Evolutionary conservation across 1,140 invertebrate genomes (phyloP).

Genomic region (Diabrotica undecimpunctata): DNA sequence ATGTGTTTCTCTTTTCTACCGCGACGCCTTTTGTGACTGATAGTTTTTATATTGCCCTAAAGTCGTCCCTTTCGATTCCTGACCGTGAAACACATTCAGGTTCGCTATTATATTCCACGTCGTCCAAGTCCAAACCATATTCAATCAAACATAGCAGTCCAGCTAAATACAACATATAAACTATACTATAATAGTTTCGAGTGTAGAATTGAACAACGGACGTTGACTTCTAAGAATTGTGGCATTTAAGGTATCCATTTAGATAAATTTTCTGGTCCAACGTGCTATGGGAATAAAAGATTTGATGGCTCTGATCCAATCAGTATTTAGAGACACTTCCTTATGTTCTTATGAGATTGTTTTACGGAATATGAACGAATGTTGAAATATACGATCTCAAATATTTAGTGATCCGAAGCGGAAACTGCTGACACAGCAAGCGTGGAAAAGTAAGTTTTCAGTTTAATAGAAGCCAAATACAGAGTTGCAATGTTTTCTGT

Average conservation of each 20-base stretch:
- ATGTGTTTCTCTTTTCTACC: constrained; percentile 38
- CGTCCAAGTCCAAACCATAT: not conserved
- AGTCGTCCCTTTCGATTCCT: constrained; percentile 8
- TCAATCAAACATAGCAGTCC: not conserved
- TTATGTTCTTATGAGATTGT: constrained; percentile 18
- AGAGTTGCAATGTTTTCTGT: constrained; percentile 1
- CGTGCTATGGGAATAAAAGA: constrained; percentile 36
- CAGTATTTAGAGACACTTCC: constrained; percentile 40
- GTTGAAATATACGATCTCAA: constrained; percentile 25
- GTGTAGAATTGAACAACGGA: too few relatives aligned
- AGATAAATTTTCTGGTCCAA: constrained; percentile 28
- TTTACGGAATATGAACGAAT: constrained; percentile 29
- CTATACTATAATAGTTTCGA: not conserved
- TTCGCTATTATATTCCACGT: not conserved
- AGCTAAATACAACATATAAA: not conserved
- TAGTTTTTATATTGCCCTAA: constrained; percentile 36
- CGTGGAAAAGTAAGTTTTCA: too few relatives aligned
- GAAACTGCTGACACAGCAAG: constrained; percentile 16
- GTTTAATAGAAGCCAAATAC: too few relatives aligned
- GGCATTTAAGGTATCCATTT: not conserved
- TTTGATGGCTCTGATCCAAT: constrained; percentile 42
- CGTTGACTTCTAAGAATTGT: too few relatives aligned
- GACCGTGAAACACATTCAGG: too few relatives aligned
- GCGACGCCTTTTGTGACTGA: constrained; percentile 27
- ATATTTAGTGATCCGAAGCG: constrained; percentile 27